Evolutionary conservation across 2,797 vertebrate genomes (phyloP), one percentile per base, ranked within the genome.

Genomic region (Chromobotia macracanthus): DNA sequence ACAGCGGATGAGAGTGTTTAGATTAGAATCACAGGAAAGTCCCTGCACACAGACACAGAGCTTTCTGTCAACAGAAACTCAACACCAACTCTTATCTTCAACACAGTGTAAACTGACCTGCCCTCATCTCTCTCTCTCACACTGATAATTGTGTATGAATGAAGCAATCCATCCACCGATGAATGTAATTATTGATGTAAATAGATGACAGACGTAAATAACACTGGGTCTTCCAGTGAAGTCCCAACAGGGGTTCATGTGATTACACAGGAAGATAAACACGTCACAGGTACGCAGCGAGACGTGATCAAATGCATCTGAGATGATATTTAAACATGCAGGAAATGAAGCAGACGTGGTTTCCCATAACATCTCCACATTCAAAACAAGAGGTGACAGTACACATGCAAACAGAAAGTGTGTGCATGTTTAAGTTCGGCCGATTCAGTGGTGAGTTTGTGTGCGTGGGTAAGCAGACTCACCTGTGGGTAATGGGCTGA

Each of bases 401-500:
- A 63, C 51, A 73, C n/a, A 61, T 71, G 64, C 35, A 69, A 79
- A 63, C 25, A 38, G 58, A 56, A 72, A 63, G 58, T 41, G 41
- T 66, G 31, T 53, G 41, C 66, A 48, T 6, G 41, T 38, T 38
- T 38, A 5, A 2, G 31, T 31, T 56, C 8, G 23, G 9, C 55
- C 28, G 12, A 46, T 23, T 31, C 15, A 53, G 44, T 79, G 21
- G 12, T 46, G 44, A 35, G 23, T 21, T 28, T 53, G 61, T 63
- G 35, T 38, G 38, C 25, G 35, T 18, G 21, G 19, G 55, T 55
- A 18, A 31, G 5, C 69, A 12, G 18, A 73, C 82, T 84, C 85
- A 94, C 93, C 93, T 91, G 82, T 87, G 78, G 70, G 86, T 86
- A 82, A 96, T 90, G 66, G 95, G 95, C 73, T 96, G 95, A 84